phyloP scores from a whole-genome alignment of 1,140 invertebrate species.

The Heliothis subflexa region DNA sequence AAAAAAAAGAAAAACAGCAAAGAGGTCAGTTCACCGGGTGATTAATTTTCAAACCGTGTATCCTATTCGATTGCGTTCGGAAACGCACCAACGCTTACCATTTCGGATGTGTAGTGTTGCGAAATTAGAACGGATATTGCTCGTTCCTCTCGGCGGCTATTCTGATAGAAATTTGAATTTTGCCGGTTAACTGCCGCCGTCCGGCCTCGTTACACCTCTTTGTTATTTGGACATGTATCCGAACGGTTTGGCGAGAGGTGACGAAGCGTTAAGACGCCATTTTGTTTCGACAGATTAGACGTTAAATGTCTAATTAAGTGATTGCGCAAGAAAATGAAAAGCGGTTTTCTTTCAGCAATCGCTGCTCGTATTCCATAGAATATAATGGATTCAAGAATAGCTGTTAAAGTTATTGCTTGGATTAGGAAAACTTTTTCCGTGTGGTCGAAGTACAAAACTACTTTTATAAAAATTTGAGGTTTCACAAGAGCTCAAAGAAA shows the following conservation, averaged over 20 bases:
- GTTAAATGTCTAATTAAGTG: conserved; percentile 39
- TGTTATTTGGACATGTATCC: conserved; percentile 76
- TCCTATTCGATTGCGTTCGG: conserved; percentile 58
- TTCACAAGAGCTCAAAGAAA: too few relatives aligned
- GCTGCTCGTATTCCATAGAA: background rate
- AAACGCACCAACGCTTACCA: conserved; percentile 70
- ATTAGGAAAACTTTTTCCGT: too few relatives aligned
- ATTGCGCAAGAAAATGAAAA: conserved; percentile 4
- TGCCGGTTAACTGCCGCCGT: conserved; percentile 79
- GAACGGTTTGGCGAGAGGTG: conserved; percentile 54
- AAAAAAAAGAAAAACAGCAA: conserved; percentile 15
- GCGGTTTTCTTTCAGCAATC: conserved; percentile 8
- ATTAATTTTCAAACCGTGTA: conserved; percentile 46
- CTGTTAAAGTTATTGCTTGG: too few relatives aligned
- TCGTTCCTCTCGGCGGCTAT: conserved; percentile 75
- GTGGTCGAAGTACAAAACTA: too few relatives aligned
- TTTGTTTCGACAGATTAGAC: conserved; percentile 46
- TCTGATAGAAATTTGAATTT: conserved; percentile 83
- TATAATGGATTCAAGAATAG: background rate
- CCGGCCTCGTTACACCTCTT: conserved; percentile 70
- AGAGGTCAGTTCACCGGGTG: conserved; percentile 42
- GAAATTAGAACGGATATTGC: conserved; percentile 84
- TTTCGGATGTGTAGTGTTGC: conserved; percentile 71
- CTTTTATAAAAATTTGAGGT: too few relatives aligned
- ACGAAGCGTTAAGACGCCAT: conserved; percentile 61